A percentile compares a stretch with the other conserved stretches of the same genome.
These are phyloP conservation scores for Urocynchramus pylzowi DNA, from an alignment of 2,113 vertebrate species.

Conservation along the genomic window DNA sequence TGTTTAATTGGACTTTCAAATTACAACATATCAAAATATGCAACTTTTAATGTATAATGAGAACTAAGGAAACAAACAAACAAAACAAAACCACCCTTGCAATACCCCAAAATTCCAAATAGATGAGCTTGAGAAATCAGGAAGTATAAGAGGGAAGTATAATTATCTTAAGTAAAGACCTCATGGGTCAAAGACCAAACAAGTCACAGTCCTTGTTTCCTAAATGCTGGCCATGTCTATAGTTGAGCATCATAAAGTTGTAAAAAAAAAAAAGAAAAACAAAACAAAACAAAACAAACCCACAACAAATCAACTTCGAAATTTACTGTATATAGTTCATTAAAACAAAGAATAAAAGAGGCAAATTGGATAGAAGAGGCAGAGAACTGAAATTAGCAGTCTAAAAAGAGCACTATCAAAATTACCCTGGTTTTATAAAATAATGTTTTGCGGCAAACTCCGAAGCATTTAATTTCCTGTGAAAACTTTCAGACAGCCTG, in stretches of 20 bases:
- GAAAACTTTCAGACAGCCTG: conserved; percentile 59
- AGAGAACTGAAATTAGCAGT: conserved; percentile 1
- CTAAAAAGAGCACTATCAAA: conserved; percentile 6
- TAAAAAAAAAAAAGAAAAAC: no score
- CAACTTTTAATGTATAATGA: neutral
- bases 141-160: neutral
- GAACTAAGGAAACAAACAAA: conserved; percentile 27
- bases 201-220: neutral
- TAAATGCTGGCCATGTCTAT: neutral
- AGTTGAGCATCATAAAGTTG: neutral
- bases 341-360: neutral
- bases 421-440: conserved; percentile 34
- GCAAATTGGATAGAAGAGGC: neutral
- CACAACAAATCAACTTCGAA: neutral
- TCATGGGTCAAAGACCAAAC: neutral
- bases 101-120: neutral
- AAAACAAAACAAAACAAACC: rapidly evolving
- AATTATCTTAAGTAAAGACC: neutral
- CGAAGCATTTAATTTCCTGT: conserved; percentile 44
- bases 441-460: conserved; percentile 39
- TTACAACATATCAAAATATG: conserved; percentile 31
- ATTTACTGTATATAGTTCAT: neutral
- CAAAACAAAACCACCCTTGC: neutral
- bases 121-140: conserved; percentile 9
- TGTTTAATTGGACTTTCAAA: conserved; percentile 54